A percentile compares a stretch with the other conserved stretches of the same genome.
These are phyloP conservation scores for Protaetia brevitarsis DNA, from an alignment of 1,140 invertebrate species.

Conservation along the genomic window DNA sequence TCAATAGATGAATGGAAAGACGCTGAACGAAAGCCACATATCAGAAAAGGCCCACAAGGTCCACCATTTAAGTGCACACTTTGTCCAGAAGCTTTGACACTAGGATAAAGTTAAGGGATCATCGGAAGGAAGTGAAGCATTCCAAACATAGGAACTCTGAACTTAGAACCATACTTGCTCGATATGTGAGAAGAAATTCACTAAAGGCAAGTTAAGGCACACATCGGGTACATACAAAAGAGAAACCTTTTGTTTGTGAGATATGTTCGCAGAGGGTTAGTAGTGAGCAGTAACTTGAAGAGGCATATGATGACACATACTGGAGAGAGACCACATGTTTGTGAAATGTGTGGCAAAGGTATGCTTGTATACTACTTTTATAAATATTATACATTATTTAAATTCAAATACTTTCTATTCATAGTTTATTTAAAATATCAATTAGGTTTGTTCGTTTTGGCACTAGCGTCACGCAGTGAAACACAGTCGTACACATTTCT, in stretches of 20 bases:
- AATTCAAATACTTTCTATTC: too few species aligned
- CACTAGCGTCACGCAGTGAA: too few species aligned
- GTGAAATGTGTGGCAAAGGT: constrained; percentile 47
- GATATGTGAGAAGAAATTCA: constrained; percentile 44
- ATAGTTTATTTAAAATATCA: too few species aligned
- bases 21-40: neutral
- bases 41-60: neutral
- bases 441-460: too few species aligned
- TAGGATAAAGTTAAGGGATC: constrained; percentile 1
- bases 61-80: constrained; percentile 23
- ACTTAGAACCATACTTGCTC: constrained; percentile 39
- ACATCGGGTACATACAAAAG: constrained; percentile 60
- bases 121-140: constrained; percentile 26
- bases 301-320: constrained; percentile 49
- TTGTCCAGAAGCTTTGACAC: constrained; percentile 18
- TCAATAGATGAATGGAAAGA: neutral
- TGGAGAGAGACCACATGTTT: constrained; percentile 48
- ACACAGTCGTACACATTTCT: too few species aligned
- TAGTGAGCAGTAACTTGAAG: constrained; percentile 43
- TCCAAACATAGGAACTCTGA: constrained; percentile 28
- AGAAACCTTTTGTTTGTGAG: constrained; percentile 63
- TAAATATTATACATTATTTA: too few species aligned
- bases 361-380: too few species aligned
- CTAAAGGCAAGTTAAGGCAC: constrained; percentile 53
- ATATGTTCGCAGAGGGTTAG: constrained; percentile 67